Conservation (phyloP, 2,888 invertebrate species). For the Ophioninae sp. region DNA sequence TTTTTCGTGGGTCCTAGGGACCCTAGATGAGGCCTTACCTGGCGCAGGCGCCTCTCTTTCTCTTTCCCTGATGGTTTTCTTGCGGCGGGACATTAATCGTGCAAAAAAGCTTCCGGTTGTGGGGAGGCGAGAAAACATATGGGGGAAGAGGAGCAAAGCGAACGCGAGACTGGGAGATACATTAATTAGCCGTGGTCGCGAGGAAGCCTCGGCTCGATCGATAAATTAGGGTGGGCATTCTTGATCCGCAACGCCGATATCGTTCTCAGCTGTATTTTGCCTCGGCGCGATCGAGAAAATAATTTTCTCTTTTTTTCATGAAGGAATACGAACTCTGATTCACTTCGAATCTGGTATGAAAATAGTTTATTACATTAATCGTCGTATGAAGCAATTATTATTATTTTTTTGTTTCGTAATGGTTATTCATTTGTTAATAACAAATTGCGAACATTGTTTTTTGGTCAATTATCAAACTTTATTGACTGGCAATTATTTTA, state of each 20-base stretch:
- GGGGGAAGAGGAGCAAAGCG: slow-evolving; percentile 21
- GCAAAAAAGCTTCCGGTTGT: background rate
- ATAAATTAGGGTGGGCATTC: slow-evolving; percentile 68
- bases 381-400: background rate
- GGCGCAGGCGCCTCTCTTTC: background rate
- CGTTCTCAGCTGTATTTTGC: slow-evolving; percentile 3
- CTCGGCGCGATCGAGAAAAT: background rate
- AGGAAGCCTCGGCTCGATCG: slow-evolving; percentile 62
- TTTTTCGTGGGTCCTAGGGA: too few relatives aligned
- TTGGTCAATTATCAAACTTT: background rate
- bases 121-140: slow-evolving; percentile 10
- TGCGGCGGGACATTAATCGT: background rate
- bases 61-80: background rate
- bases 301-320: slow-evolving; percentile 1
- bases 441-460: background rate
- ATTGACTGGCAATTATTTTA: background rate
- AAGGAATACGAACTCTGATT: background rate
- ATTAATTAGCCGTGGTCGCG: slow-evolving; percentile 71
- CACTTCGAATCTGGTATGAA: background rate
- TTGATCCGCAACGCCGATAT: slow-evolving; percentile 70
- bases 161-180: slow-evolving; percentile 41
- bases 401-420: background rate
- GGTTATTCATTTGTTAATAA: background rate
- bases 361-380: background rate
- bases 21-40: background rate